phyloP scores from a whole-genome alignment of 2,113 vertebrate genomes.

The Pachyramphus minor region DNA sequence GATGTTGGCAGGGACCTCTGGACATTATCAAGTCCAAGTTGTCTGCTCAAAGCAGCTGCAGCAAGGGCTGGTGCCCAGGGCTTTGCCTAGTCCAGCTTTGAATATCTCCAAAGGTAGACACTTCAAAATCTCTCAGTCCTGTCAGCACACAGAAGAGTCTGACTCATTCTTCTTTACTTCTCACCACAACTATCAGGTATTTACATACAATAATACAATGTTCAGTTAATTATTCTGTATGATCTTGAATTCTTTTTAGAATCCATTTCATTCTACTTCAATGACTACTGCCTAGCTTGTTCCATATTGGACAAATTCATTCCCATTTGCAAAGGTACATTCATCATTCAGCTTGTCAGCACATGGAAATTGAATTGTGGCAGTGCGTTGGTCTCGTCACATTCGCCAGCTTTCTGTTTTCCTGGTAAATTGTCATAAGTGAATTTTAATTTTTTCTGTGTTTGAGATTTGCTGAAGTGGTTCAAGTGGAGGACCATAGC shows the following conservation, averaged over 20 bases:
- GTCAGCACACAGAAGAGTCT: background rate
- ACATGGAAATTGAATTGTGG: background rate
- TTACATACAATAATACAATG: background rate
- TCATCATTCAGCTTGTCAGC: background rate
- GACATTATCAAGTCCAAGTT: background rate
- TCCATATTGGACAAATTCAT: background rate
- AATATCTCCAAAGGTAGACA: background rate
- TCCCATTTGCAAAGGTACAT: background rate
- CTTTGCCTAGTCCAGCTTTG: background rate
- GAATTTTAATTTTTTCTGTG: background rate
- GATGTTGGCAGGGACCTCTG: background rate
- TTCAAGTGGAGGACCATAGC: background rate
- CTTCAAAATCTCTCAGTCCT: background rate
- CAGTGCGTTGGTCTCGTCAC: background rate
- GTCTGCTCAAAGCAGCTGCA: background rate
- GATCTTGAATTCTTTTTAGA: background rate
- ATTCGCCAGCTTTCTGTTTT: background rate
- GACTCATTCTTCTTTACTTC: background rate
- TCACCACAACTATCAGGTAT: background rate
- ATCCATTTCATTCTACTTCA: background rate
- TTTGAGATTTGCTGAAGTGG: background rate
- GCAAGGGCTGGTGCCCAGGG: background rate
- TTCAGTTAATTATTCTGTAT: background rate
- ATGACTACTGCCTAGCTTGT: background rate
- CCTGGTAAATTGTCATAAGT: background rate